phyloP scores from a whole-genome alignment of 2,888 invertebrate species.

The Euproctis similis region DNA sequence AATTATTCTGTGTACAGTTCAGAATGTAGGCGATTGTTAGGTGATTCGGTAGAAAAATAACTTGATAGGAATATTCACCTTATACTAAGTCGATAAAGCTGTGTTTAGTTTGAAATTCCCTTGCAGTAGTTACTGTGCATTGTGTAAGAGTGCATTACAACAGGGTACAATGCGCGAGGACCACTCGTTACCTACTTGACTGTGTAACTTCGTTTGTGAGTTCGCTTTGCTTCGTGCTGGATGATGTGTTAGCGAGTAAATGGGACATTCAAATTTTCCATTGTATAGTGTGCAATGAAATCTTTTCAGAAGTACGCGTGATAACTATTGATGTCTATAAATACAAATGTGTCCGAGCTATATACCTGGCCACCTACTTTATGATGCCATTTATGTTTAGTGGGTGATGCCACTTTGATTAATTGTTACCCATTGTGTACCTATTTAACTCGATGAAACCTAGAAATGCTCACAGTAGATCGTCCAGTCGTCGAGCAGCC shows the following conservation, averaged over 20 bases:
- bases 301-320: too few relatives aligned
- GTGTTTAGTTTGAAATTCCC: slow-evolving; percentile 10
- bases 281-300: too few relatives aligned
- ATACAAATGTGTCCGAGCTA: too few relatives aligned
- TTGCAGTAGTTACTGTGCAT: slow-evolving; percentile 15
- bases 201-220: slow-evolving; percentile 72
- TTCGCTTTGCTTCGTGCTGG: slow-evolving; percentile 33
- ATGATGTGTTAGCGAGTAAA: slow-evolving; percentile 25
- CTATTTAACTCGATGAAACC: too few relatives aligned
- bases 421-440: too few relatives aligned
- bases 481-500: too few relatives aligned
- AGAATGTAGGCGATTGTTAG: slow-evolving; percentile 13
- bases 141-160: slow-evolving; percentile 35
- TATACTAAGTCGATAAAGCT: slow-evolving; percentile 3
- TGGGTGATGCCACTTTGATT: too few relatives aligned
- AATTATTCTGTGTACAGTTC: slow-evolving; percentile 26
- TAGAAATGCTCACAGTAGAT: too few relatives aligned
- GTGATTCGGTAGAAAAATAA: slow-evolving; percentile 8
- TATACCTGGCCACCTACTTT: too few relatives aligned
- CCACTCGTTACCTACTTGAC: slow-evolving; percentile 74
- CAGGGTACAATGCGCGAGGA: slow-evolving; percentile 51
- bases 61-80: slow-evolving; percentile 8
- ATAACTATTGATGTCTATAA: too few relatives aligned
- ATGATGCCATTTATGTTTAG: too few relatives aligned
- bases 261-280: too few relatives aligned